Percentiles rank a stretch among this genome's conserved stretches.
phyloP scores from a whole-genome alignment of 2,888 invertebrate species.

The Drosophila antonietae region DNA sequence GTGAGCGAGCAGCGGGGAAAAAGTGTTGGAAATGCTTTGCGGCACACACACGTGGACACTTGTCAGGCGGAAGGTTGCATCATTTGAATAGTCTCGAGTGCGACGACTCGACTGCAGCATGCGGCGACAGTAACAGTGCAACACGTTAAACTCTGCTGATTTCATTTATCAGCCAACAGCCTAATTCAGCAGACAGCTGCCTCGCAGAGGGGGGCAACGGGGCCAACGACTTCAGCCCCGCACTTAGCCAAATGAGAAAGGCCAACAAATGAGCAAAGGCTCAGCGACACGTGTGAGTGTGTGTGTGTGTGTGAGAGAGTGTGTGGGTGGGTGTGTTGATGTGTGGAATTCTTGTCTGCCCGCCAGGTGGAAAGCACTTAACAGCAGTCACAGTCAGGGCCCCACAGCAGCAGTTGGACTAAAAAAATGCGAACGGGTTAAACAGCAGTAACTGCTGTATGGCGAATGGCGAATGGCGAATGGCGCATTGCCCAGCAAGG shows the following conservation, averaged over 20 bases:
- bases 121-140: slow-evolving; percentile 7
- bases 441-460: slow-evolving; percentile 47
- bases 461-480: slow-evolving; percentile 33
- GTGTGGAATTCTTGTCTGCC: slow-evolving; percentile 47
- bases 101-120: slow-evolving; percentile 33
- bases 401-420: slow-evolving; percentile 24
- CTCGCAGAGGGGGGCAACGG: slow-evolving; percentile 33
- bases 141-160: slow-evolving; percentile 48
- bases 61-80: slow-evolving; percentile 35
- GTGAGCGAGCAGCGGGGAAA: slow-evolving; percentile 6
- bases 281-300: slow-evolving; percentile 45
- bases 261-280: slow-evolving; percentile 73
- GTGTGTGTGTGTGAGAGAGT: slow-evolving; percentile 3
- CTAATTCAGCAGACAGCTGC: slow-evolving; percentile 60
- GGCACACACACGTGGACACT: slow-evolving; percentile 73
- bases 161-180: slow-evolving; percentile 66
- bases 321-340: slow-evolving; percentile 7
- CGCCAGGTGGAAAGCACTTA: slow-evolving; percentile 74
- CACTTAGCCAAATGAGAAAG: slow-evolving; percentile 81
- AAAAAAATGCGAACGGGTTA: slow-evolving; percentile 48
- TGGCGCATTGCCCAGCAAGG: slow-evolving; percentile 47
- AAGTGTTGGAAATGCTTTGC: slow-evolving; percentile 56
- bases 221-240: slow-evolving; percentile 78
- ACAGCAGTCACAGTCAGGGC: slow-evolving; percentile 27
- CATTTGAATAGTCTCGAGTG: slow-evolving; percentile 57